Evolutionary conservation across 2,888 invertebrate species (phyloP).

Genomic region (Creontiades dilutus): DNA sequence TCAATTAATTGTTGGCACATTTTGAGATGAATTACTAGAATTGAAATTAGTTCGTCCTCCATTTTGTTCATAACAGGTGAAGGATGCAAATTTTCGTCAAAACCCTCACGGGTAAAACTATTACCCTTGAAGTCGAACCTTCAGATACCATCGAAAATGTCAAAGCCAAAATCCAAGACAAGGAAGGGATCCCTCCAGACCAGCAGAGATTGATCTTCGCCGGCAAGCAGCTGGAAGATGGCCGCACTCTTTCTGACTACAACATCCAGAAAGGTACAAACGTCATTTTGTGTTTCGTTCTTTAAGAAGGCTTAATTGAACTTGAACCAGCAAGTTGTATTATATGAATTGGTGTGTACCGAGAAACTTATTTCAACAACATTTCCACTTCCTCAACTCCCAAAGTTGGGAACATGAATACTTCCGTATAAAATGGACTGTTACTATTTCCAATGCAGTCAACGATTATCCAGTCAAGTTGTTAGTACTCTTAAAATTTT

Average conservation of each 20-base stretch:
- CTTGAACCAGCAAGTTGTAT: too few species aligned
- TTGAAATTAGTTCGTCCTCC: not conserved
- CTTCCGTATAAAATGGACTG: too few species aligned
- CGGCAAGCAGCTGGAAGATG: conserved; percentile 83
- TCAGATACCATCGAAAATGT: conserved; percentile 90
- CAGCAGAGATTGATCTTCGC: conserved; percentile 83
- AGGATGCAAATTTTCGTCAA: conserved; percentile 98
- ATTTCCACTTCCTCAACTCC: too few species aligned
- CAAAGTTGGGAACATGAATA: too few species aligned
- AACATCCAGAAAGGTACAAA: conserved; percentile 80
- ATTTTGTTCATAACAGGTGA: conserved; percentile 60
- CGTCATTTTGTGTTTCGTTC: not conserved
- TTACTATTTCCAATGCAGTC: too few species aligned
- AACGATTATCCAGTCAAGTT: too few species aligned
- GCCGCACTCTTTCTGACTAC: conserved; percentile 80
- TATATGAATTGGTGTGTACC: too few species aligned
- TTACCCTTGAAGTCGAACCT: conserved; percentile 81
- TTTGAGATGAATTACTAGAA: too few species aligned
- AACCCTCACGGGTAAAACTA: conserved; percentile 82
- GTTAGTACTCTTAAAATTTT: too few species aligned
- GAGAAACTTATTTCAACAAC: too few species aligned
- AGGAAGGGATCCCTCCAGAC: conserved; percentile 89
- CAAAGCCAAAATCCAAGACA: conserved; percentile 94
- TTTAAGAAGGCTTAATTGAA: too few species aligned
- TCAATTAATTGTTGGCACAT: too few species aligned